Evolutionary conservation across 2,113 vertebrate genomes (phyloP), one percentile per base, ranked within the genome.

Genomic region (Gymnarchus niloticus): DNA sequence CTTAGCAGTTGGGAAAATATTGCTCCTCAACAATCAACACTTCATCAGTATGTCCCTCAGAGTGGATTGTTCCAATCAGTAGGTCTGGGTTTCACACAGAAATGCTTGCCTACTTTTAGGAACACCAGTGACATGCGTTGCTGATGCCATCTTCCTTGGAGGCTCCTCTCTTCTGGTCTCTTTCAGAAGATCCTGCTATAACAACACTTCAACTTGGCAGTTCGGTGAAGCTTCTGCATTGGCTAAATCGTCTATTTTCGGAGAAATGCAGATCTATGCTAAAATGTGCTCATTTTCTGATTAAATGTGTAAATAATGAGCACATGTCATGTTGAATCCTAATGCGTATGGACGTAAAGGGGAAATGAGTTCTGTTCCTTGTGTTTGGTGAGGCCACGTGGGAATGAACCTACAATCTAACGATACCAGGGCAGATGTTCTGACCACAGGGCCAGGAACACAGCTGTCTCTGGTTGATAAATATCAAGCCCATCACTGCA

Each of bases 241-340:
- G 76, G 37, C 37, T 46, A 78, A 78, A 10, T 41, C 23, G 17
- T 8, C 17, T 78, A 41, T 78, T 33, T 37, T 12, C 28, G 65
- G 65, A 41, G 41, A 73, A 73, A 73, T 73, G 65, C 17, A 41
- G 65, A 73, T 73, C 19, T 17, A 17, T 14, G 19, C 19, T 19
- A 41, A 73, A 73, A 73, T 73, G 76, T 48, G 23, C 21, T 7
- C 44, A 78, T 78, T 78, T 48, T 46, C 23, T 78, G 44, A 78
- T 78, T 78, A 78, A 21, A 48, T 78, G 44, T 78, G 23, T 78
- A n/a, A 78, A 78, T 78, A 78, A 78, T 78, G 44, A 44, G n/a
- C 41, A 33, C 65, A 37, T 73, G 65, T 73, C 33, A 33, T 69
- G 5, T 37, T 37, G 28, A 69, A 69, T 37, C 61, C 28, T 69